Percentiles rank a stretch among this genome's conserved stretches.
Evolutionary conservation across 2,113 vertebrate genomes (phyloP).

Genomic region (Proterorhinus semilunaris): DNA sequence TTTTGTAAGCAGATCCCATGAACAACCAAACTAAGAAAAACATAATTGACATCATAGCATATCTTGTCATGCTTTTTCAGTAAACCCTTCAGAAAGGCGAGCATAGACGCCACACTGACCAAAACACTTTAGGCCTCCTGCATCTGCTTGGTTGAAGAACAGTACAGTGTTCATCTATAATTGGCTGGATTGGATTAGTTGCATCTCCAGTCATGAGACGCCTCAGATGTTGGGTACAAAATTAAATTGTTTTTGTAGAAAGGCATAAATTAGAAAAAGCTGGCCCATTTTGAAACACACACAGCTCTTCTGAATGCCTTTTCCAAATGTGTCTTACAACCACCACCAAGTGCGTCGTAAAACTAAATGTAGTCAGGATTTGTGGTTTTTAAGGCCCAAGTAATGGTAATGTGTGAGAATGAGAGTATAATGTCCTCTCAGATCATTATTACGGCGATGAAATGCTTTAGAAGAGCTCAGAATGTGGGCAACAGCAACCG

Average conservation of each 20-base stretch:
- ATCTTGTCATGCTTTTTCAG: background rate
- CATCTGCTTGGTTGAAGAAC: slow-evolving; percentile 31
- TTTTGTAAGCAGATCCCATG: no score
- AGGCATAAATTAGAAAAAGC: slow-evolving; percentile 21
- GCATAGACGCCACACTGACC: slow-evolving; percentile 49
- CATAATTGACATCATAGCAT: background rate
- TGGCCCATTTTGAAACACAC: background rate
- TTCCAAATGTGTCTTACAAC: background rate
- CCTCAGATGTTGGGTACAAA: slow-evolving; percentile 30
- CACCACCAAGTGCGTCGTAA: background rate
- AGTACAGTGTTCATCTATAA: slow-evolving; percentile 35
- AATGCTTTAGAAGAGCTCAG: slow-evolving; percentile 4
- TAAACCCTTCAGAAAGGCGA: background rate
- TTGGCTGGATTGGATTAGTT: slow-evolving; percentile 49
- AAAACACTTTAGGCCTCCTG: slow-evolving; percentile 35
- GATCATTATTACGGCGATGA: slow-evolving; percentile 6
- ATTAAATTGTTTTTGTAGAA: slow-evolving; percentile 32
- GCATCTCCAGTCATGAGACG: slow-evolving; percentile 46
- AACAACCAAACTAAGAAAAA: no score
- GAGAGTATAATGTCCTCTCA: slow-evolving; percentile 12
- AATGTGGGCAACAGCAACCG: slow-evolving; percentile 13
- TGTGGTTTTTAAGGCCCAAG: background rate
- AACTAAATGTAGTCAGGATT: slow-evolving; percentile 12
- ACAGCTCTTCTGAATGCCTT: slow-evolving; percentile 4
- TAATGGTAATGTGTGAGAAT: slow-evolving; percentile 15